These are phyloP conservation scores for Mycteria americana DNA, from an alignment of 2,797 vertebrate genomes.

Conservation along the genomic window DNA sequence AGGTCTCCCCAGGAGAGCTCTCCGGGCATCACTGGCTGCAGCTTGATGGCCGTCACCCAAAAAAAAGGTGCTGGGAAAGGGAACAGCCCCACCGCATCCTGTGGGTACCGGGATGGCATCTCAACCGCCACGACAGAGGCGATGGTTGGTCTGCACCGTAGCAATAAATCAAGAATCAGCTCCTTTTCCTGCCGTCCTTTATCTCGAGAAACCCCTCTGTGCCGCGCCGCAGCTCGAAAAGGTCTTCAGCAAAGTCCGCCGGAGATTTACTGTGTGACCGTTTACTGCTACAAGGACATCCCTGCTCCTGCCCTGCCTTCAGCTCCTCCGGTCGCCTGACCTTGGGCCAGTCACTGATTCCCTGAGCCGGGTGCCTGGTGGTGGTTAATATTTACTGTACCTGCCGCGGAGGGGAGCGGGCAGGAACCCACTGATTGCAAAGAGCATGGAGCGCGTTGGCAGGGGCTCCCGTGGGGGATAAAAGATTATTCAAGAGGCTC, in stretches of 20 bases:
- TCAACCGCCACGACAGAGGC: rapidly evolving
- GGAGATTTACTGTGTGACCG: background rate
- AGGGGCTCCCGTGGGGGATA: background rate
- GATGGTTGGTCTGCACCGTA: background rate
- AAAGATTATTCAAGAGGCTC: background rate
- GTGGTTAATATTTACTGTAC: constrained; percentile 59
- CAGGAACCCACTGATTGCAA: background rate
- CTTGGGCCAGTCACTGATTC: constrained; percentile 30
- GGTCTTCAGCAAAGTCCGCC: background rate
- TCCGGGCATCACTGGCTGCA: background rate
- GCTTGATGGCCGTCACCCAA: background rate
- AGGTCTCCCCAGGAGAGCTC: background rate
- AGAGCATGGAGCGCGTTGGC: background rate
- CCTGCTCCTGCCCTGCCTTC: background rate
- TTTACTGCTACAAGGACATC: constrained; percentile 16
- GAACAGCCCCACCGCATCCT: background rate
- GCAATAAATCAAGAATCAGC: background rate
- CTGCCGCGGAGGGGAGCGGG: background rate
- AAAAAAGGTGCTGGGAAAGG: background rate
- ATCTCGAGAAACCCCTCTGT: background rate
- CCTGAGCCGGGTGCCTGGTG: background rate
- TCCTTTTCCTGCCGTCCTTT: background rate
- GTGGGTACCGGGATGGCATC: background rate
- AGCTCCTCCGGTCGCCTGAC: background rate
- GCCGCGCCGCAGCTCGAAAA: rapidly evolving